Conservation (phyloP, 2,797 vertebrate species). For the Furcifer pardalis region DNA sequence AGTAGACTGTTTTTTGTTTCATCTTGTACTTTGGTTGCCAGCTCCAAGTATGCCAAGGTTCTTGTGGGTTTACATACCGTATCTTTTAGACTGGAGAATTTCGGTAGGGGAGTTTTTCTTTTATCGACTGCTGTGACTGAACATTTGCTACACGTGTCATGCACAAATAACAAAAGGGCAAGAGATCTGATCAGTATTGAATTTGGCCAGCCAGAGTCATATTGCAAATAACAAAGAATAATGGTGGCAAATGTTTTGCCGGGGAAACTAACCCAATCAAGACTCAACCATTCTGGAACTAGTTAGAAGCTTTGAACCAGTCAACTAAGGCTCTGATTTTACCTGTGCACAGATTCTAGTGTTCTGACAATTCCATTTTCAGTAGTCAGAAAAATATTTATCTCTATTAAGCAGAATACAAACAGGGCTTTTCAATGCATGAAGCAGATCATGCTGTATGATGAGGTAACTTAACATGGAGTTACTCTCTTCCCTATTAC, state of each 20-base stretch:
- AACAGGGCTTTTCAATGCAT: background rate
- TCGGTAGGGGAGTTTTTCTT: background rate
- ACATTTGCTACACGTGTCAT: background rate
- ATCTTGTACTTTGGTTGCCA: background rate
- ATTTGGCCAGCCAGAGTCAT: background rate
- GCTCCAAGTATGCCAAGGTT: background rate
- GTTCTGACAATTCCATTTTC: background rate
- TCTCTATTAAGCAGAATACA: too few relatives aligned
- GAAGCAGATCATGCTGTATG: background rate
- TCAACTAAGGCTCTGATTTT: background rate
- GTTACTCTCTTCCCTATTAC: background rate
- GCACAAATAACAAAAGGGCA: background rate
- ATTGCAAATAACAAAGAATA: background rate
- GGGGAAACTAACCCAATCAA: background rate
- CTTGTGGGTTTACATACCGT: background rate
- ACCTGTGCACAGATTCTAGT: background rate
- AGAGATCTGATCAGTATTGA: background rate
- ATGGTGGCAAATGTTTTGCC: background rate
- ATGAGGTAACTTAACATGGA: background rate
- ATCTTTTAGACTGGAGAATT: background rate
- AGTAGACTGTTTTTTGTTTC: background rate
- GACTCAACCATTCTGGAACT: background rate
- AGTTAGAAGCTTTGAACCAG: background rate
- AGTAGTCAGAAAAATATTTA: background rate
- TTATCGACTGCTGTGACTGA: background rate